phyloP scores from a whole-genome alignment of 64 coral and sea anemone genomes.

The Stylophora pistillata region DNA sequence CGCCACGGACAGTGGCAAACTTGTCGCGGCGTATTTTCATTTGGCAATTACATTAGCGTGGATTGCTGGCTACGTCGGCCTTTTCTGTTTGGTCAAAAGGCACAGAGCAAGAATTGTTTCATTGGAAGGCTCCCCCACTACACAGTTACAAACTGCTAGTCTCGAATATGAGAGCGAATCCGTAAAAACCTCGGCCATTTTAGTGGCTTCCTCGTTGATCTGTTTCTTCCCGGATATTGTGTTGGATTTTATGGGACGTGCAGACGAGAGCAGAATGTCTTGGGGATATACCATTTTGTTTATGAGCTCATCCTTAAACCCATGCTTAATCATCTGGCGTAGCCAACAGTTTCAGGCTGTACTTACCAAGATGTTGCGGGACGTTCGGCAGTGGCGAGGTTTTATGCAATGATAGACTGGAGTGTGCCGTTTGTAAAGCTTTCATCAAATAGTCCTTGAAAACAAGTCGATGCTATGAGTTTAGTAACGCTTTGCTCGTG shows the following conservation, averaged over 20 bases:
- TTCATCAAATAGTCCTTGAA: too few relatives aligned
- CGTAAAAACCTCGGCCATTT: conserved; percentile 18
- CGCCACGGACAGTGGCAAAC: neutral
- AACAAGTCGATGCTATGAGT: too few relatives aligned
- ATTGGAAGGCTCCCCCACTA: neutral
- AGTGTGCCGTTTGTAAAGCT: too few relatives aligned
- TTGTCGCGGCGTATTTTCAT: neutral
- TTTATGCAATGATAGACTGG: neutral
- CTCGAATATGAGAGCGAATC: conserved; percentile 13
- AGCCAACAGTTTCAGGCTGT: neutral
- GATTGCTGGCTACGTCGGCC: conserved; percentile 12
- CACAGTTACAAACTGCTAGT: conserved; percentile 6
- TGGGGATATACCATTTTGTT: conserved; percentile 25
- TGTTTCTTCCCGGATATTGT: conserved; percentile 14
- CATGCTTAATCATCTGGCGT: conserved; percentile 6
- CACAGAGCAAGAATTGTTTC: neutral
- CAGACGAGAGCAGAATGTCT: conserved; percentile 6
- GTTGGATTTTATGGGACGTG: conserved; percentile 12
- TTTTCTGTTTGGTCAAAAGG: neutral
- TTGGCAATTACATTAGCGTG: neutral
- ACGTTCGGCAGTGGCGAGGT: neutral
- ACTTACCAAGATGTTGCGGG: neutral
- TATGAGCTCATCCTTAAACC: conserved; percentile 1
- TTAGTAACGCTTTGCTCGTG: too few relatives aligned
- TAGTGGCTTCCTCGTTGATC: neutral